Percentiles rank a stretch among this genome's conserved stretches.
Conservation (phyloP, 2,113 vertebrate genomes). For the Macrotus californicus region DNA sequence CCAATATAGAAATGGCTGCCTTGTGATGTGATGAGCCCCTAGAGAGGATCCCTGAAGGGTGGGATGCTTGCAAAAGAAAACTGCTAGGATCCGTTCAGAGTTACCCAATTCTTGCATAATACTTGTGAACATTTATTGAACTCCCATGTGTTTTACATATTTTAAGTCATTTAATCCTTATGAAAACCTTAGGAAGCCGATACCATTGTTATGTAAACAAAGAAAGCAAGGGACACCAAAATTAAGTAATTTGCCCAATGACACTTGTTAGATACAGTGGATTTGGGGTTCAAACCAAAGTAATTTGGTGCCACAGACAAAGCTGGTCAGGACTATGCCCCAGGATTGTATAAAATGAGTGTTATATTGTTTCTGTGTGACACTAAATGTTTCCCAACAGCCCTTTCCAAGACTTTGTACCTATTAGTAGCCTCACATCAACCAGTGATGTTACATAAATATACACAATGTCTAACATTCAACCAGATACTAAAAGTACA, state of each 20-base stretch:
- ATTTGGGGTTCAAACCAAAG: background rate
- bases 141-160: conserved; percentile 27
- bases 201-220: conserved; percentile 33
- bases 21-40: background rate
- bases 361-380: background rate
- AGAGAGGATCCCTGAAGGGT: background rate
- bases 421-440: background rate
- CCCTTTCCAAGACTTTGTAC: background rate
- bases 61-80: conserved; percentile 32
- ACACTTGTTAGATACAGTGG: background rate
- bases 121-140: conserved; percentile 28
- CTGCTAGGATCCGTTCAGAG: background rate
- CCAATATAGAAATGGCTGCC: background rate
- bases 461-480: background rate
- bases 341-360: background rate
- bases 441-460: background rate
- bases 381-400: background rate
- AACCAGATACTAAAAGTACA: background rate
- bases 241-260: background rate
- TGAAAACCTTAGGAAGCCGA: conserved; percentile 10
- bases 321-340: background rate
- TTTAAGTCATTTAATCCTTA: conserved; percentile 15
- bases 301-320: background rate
- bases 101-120: conserved; percentile 36
- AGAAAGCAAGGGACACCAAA: background rate